Percentiles rank a stretch among this genome's conserved stretches.
Conservation (phyloP, 2,888 invertebrate genomes). For the Drosophila paracracens region DNA sequence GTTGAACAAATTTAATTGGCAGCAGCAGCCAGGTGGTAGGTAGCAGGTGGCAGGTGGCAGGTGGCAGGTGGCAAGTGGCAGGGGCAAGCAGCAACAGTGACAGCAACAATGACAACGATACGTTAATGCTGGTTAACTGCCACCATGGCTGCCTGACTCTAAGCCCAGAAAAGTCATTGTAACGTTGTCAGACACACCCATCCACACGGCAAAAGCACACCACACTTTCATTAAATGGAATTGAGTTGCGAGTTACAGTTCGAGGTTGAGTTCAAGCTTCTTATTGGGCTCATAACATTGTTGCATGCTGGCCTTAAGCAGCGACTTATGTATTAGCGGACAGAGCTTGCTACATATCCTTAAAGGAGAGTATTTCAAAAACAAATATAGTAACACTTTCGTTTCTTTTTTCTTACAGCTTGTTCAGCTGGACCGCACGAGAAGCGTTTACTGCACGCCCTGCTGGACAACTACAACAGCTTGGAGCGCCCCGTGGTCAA, state of each 20-base stretch:
- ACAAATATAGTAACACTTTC: neutral
- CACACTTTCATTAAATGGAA: slow-evolving; percentile 36
- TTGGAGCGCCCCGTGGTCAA: slow-evolving; percentile 97
- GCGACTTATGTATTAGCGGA: slow-evolving; percentile 4
- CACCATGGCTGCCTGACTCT: slow-evolving; percentile 49
- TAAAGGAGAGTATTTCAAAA: neutral
- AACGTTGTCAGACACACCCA: slow-evolving; percentile 3
- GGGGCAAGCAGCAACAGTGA: slow-evolving; percentile 30
- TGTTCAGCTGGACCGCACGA: slow-evolving; percentile 95
- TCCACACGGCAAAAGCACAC: neutral
- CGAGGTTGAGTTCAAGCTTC: slow-evolving; percentile 20
- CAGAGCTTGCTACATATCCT: neutral
- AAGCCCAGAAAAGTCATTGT: slow-evolving; percentile 42
- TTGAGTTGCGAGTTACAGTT: slow-evolving; percentile 43
- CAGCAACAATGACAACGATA: slow-evolving; percentile 61
- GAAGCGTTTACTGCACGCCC: slow-evolving; percentile 94
- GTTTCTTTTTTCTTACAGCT: slow-evolving; percentile 86
- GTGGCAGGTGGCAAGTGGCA: neutral
- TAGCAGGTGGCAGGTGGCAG: neutral
- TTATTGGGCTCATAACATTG: slow-evolving; percentile 36
- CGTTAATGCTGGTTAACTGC: slow-evolving; percentile 68
- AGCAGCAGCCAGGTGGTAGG: slow-evolving; percentile 43
- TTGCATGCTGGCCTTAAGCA: slow-evolving; percentile 8
- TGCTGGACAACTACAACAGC: slow-evolving; percentile 96
- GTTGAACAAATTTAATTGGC: slow-evolving; percentile 72